Evolutionary conservation across 2,113 vertebrate genomes (phyloP), one percentile per base, ranked within the genome.

Genomic region (Acrocephalus arundinaceus): DNA sequence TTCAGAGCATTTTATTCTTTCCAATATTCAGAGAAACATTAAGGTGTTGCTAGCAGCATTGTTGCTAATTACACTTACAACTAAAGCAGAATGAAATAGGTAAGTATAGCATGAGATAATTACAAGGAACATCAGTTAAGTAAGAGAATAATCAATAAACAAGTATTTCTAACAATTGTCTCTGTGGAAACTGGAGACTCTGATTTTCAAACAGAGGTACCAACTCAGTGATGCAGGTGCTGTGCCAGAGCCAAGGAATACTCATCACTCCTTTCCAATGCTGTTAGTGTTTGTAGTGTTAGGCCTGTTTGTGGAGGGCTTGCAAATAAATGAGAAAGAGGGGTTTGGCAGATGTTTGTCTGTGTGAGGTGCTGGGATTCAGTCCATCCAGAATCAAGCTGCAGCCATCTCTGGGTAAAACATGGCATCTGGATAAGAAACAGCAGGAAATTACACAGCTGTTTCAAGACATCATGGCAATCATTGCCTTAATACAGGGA

Each of bases 41-140:
- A 66, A 90, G 71, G 67, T 93, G 74, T 59, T 62, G 28, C 78
- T 87, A 79, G 55, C 67, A 74, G 41, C 58, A 92, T 93, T 95
- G 24, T 65, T 78, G 55, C 41, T 96, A 92, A 86, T 96, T 92
- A 46, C 39, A 33, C 63, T 77, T 87, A 76, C 6, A 83, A 90
- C 30, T 18, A 58, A 93, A 92, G n/a, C 37, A 77, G 83, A 94
- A 89, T 65, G 3, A 89, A 89, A 91, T 54, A 79, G 89, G 46
- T 43, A 95, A 93, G 49, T 27, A 52, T 16, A 85, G 21, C 33
- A n/a, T 30, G 70, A 84, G 65, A 45, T 83, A 94, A 94, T 89
- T 78, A 70, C 67, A 57, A 75, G 46, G 78, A 80, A 41, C 73
- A n/a, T 51, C 46, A 66, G 37, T 14, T 83, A 92, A 94, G 66